phyloP scores from a whole-genome alignment of 2,113 vertebrate species.

The Varanus komodoensis region DNA sequence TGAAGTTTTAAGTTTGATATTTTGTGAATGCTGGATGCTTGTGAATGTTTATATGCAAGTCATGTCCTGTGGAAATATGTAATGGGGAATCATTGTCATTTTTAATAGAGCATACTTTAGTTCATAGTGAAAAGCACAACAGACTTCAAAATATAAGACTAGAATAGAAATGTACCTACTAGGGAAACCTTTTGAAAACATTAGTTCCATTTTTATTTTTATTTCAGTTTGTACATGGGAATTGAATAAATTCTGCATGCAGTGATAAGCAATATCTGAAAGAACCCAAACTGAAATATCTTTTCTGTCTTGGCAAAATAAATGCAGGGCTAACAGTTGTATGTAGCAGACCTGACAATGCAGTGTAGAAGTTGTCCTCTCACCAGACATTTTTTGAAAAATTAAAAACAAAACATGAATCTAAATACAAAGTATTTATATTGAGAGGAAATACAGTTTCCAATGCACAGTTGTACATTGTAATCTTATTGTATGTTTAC shows the following conservation, averaged over 20 bases:
- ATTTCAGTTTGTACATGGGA: not conserved
- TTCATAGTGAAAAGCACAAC: not conserved
- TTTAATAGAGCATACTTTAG: not conserved
- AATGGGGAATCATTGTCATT: not conserved
- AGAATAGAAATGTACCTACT: not conserved
- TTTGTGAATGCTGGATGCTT: not conserved
- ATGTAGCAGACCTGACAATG: not conserved
- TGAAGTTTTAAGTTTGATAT: conserved; percentile 2
- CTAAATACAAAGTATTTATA: not conserved
- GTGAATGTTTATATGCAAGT: conserved; percentile 1
- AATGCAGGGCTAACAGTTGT: not conserved
- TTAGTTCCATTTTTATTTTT: not conserved
- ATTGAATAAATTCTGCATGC: not conserved
- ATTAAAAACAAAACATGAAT: not conserved
- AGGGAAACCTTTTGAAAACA: not conserved
- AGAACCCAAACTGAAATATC: not conserved
- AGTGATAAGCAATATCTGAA: not conserved
- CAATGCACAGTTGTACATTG: not conserved
- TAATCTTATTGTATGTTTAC: not conserved
- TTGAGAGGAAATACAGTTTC: not conserved
- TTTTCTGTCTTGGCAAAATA: not conserved
- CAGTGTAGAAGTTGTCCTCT: not conserved
- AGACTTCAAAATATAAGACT: not conserved
- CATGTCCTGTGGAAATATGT: not conserved
- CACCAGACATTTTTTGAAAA: not conserved